These are phyloP conservation scores for Pachyuromys duprasi DNA, from an alignment of 2,797 vertebrate genomes.

Conservation along the genomic window DNA sequence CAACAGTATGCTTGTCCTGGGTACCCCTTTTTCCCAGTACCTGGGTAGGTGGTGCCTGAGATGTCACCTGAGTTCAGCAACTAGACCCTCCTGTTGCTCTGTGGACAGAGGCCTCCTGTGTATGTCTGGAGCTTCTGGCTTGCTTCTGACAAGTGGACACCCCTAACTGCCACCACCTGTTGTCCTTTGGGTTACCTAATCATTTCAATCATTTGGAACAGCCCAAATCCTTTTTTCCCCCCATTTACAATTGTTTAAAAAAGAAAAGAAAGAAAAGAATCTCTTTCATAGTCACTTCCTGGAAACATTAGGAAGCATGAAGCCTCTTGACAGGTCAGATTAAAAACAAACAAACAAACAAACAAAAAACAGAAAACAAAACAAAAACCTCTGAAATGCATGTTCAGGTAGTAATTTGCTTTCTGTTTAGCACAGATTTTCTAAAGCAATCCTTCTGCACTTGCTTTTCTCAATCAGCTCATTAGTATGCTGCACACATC, in stretches of 20 bases:
- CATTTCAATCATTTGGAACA: slow-evolving; percentile 59
- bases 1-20: background rate
- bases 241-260: slow-evolving; percentile 68
- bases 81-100: too few species aligned
- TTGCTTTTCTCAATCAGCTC: slow-evolving; percentile 44
- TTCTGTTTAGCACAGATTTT: slow-evolving; percentile 26
- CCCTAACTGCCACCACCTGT: background rate
- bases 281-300: slow-evolving; percentile 73
- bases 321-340: slow-evolving; percentile 45
- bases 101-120: background rate
- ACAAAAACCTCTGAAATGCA: slow-evolving; percentile 8
- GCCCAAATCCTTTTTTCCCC: slow-evolving; percentile 54
- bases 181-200: slow-evolving; percentile 56
- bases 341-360: background rate
- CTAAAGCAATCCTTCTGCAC: background rate
- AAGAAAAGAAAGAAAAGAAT: slow-evolving; percentile 3
- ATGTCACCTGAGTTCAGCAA: background rate
- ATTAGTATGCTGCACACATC: background rate
- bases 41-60: background rate
- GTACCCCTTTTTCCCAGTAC: background rate
- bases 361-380: background rate
- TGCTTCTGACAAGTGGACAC: background rate
- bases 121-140: background rate
- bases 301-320: slow-evolving; percentile 59
- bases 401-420: slow-evolving; percentile 35